A percentile compares a stretch with the other conserved stretches of the same genome.
These are phyloP conservation scores for Oxyura jamaicensis DNA, from an alignment of 2,113 vertebrate species.

Conservation along the genomic window DNA sequence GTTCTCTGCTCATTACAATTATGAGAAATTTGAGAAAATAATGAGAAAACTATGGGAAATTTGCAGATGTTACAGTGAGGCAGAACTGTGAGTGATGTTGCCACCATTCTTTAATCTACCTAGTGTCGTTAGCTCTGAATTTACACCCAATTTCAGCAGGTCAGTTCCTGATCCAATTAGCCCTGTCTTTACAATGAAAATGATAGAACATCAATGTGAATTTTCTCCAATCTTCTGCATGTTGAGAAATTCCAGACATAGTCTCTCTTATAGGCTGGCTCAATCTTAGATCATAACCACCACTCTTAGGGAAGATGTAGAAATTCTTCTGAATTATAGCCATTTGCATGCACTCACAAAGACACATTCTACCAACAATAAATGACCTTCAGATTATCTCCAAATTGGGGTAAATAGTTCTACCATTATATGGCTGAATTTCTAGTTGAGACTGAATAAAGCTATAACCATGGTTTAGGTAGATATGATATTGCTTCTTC, in stretches of 20 bases:
- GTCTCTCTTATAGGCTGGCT: not conserved
- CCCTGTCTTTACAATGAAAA: rapidly evolving
- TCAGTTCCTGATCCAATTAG: not conserved
- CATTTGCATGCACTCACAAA: not conserved
- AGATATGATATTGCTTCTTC: not conserved
- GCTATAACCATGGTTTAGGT: not conserved
- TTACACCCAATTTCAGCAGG: not conserved
- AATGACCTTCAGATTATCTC: not conserved
- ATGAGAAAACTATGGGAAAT: not conserved
- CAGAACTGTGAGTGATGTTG: not conserved
- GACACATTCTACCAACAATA: not conserved
- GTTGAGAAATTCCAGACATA: not conserved
- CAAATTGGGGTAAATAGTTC: not conserved
- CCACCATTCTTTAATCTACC: not conserved
- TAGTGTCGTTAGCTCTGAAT: not conserved
- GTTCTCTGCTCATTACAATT: no score
- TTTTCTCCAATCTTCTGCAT: not conserved
- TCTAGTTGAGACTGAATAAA: not conserved
- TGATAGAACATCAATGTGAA: not conserved
- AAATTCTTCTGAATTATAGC: not conserved
- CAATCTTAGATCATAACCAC: not conserved
- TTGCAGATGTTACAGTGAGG: not conserved
- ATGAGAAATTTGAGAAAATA: no score
- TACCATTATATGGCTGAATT: not conserved
- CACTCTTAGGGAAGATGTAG: not conserved